Evolutionary conservation across 2,113 vertebrate genomes (phyloP).

Genomic region (Neotragus moschatus): DNA sequence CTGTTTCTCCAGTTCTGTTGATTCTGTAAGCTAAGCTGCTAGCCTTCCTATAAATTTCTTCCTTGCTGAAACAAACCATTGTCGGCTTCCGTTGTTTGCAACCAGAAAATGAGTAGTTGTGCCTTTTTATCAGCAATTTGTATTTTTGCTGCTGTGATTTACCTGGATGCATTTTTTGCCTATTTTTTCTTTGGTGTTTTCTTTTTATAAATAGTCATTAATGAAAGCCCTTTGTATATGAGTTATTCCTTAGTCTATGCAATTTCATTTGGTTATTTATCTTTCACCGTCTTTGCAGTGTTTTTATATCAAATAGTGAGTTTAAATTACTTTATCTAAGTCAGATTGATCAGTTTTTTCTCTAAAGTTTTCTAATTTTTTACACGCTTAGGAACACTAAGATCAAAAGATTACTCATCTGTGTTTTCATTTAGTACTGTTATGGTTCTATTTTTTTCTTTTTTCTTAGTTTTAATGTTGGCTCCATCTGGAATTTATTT

Average conservation of each 20-base stretch:
- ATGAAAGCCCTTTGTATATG: not conserved
- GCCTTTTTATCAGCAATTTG: not conserved
- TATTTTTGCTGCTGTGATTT: not conserved
- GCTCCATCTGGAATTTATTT: constrained; percentile 7
- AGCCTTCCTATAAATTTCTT: constrained; percentile 23
- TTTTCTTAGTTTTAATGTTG: not conserved
- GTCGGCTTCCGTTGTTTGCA: constrained; percentile 9
- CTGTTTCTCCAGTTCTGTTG: constrained; percentile 45
- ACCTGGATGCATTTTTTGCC: not conserved
- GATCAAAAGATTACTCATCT: not conserved
- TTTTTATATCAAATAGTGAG: not conserved
- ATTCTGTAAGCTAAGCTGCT: not conserved
- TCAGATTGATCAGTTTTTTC: not conserved
- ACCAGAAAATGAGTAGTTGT: not conserved
- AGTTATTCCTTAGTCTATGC: not conserved
- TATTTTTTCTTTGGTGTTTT: not conserved
- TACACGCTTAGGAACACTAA: not conserved
- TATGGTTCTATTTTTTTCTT: not conserved
- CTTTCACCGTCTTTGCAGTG: not conserved
- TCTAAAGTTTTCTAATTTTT: not conserved
- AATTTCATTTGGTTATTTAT: not conserved
- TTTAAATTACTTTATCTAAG: constrained; percentile 23
- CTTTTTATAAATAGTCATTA: not conserved
- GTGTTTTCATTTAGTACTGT: not conserved
- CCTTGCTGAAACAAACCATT: not conserved